Percentiles rank a stretch among this genome's conserved stretches.
Conservation (phyloP, 2,888 invertebrate species). For the Callyntrura guangdongensis region DNA sequence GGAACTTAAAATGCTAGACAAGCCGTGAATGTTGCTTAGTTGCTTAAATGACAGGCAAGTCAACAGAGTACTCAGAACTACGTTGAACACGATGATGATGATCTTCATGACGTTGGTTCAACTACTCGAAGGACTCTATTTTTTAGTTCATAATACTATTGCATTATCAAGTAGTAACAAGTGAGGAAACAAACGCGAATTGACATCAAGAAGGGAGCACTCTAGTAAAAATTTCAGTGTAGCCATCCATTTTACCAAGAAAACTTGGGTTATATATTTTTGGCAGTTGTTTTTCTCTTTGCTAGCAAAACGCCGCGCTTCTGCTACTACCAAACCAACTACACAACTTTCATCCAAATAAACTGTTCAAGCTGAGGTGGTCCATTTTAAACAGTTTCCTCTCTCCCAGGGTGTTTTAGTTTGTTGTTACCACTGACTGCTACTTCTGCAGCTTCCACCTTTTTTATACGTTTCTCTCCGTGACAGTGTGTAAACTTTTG, state of each 20-base stretch:
- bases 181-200: constrained; percentile 58
- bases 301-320: neutral
- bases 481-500: constrained; percentile 78
- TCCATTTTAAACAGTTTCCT: constrained; percentile 74
- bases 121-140: constrained; percentile 19
- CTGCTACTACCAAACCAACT: neutral
- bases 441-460: neutral
- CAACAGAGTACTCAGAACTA: constrained; percentile 54
- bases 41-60: constrained; percentile 76
- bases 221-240: constrained; percentile 37
- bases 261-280: constrained; percentile 22
- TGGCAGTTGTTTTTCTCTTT: constrained; percentile 5
- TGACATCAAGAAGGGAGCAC: constrained; percentile 52
- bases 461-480: neutral
- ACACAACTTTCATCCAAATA: constrained; percentile 44
- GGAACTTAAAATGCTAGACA: constrained; percentile 78
- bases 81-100: constrained; percentile 19
- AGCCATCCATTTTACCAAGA: constrained; percentile 31
- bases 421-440: too few relatives aligned
- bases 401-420: constrained; percentile 36
- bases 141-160: constrained; percentile 58
- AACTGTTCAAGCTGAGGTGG: constrained; percentile 66
- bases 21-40: constrained; percentile 77
- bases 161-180: constrained; percentile 61
- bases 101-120: neutral